A percentile compares a stretch with the other conserved stretches of the same genome.
phyloP scores from a whole-genome alignment of 2,797 vertebrate genomes.

The Coracias cyanogaster region DNA sequence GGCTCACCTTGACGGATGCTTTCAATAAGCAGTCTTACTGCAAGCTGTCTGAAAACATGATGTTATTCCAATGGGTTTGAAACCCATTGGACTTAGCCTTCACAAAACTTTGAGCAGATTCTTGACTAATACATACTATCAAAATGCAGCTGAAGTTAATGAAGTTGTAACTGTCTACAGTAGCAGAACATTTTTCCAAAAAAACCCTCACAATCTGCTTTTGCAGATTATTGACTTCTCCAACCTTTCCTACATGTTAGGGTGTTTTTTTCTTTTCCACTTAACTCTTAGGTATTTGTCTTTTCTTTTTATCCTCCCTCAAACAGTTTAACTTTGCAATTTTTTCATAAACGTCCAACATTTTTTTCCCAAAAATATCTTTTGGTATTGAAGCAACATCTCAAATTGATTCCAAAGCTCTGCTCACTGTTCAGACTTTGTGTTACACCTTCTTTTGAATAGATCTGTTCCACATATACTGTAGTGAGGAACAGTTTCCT shows the following conservation, averaged over 20 bases:
- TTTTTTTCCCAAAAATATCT: neutral
- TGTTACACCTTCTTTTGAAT: neutral
- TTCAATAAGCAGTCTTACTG: neutral
- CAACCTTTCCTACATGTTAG: neutral
- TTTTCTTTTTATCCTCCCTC: neutral
- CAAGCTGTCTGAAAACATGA: neutral
- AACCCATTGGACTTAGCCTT: neutral
- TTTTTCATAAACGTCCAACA: neutral
- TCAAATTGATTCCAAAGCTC: neutral
- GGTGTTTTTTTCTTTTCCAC: neutral
- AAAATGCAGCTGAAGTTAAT: neutral
- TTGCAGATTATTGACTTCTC: neutral
- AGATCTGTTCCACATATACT: neutral
- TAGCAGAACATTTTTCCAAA: neutral
- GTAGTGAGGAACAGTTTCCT: neutral
- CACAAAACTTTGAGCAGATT: neutral
- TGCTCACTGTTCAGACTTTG: neutral
- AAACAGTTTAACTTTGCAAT: neutral
- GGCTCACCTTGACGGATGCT: neutral
- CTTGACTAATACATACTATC: neutral
- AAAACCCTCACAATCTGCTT: neutral
- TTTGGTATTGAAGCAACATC: neutral
- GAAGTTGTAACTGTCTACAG: neutral
- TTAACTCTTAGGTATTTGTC: neutral
- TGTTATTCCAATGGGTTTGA: neutral